Evolutionary conservation across 2,888 invertebrate species (phyloP).

Genomic region (Sthenelais limicola): DNA sequence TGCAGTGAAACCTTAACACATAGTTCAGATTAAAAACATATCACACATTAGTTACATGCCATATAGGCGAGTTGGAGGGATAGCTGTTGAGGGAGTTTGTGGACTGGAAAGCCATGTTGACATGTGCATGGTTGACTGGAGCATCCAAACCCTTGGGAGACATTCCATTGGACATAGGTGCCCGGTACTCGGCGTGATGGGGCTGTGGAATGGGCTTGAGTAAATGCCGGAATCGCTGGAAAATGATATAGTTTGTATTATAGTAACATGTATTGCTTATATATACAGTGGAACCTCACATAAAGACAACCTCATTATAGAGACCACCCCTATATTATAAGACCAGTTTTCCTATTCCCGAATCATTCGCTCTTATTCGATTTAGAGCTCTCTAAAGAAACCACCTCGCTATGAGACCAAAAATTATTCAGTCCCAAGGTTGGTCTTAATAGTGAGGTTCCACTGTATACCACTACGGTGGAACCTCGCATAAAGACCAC

Average conservation of each 20-base stretch:
- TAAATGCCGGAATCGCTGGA: conserved; percentile 8
- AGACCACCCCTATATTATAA: too few relatives aligned
- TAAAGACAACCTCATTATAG: too few relatives aligned
- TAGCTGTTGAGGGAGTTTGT: not conserved
- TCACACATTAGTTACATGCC: conserved; percentile 20
- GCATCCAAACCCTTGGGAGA: not conserved
- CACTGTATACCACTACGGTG: too few relatives aligned
- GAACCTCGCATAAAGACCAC: too few relatives aligned
- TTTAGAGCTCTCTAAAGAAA: too few relatives aligned
- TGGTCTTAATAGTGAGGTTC: too few relatives aligned
- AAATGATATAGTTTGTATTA: not conserved
- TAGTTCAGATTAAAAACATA: too few relatives aligned
- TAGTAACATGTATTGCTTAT: not conserved
- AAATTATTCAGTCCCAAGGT: too few relatives aligned
- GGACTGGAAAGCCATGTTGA: not conserved
- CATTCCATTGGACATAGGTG: not conserved
- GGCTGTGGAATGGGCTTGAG: conserved; percentile 6
- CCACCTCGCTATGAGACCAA: too few relatives aligned
- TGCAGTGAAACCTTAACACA: too few relatives aligned
- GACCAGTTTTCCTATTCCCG: too few relatives aligned
- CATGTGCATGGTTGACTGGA: not conserved
- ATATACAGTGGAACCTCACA: not conserved
- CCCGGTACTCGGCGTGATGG: not conserved
- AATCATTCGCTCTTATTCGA: too few relatives aligned
- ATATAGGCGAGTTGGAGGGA: not conserved